Base-by-base conservation (phyloP, 2,888 invertebrate genomes). In the Serrognathus titanus region DNA sequence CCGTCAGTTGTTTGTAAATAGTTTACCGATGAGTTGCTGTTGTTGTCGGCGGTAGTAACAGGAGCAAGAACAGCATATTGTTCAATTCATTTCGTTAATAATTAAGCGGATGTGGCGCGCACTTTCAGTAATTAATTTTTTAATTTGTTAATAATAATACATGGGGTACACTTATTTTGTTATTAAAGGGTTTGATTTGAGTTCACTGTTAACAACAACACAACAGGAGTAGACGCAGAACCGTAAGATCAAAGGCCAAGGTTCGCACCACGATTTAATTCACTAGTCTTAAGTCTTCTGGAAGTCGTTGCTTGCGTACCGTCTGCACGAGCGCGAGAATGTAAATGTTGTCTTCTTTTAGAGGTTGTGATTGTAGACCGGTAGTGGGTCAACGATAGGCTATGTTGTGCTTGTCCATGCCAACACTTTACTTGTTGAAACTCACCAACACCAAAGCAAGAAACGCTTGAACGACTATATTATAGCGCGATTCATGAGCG, bases 361-460 rank as follows among this genome's bases (percentile, higher is more conserved):
- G 64, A 63, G 62, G 66, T 59, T 61, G 61, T 57, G 55, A 61
- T 60, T 59, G 53, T 57, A 58, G 57, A 58, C 58, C 62, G 64
- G 66, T 66, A 69, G 68, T 71, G 71, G 72, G 72, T 72, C 72
- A 72, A 64, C 63, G 64, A 65, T 66, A 70, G 67, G 67, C 68
- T 68, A 69, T 67, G 69, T 67, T 69, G 63, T 55, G 63, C 61
- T 59, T 63, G 62, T 58, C 62, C 65, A 68, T 57, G 54, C 39
- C 47, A 47, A 31, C 24, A 31, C 24, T 31, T 31, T 31, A 31
- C 24, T 31, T 31, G 24, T 31, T 31, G 24, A 31, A 31, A 31
- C 24, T 31, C 24, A 31, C 24, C 24, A 11, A 43, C 48, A 48
- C 54, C 40, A 54, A 54, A 20, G 40, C 35, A 31, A 31, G 24